Base-by-base conservation (phyloP, 2,888 invertebrate species). In the Ormyrus rosae region DNA sequence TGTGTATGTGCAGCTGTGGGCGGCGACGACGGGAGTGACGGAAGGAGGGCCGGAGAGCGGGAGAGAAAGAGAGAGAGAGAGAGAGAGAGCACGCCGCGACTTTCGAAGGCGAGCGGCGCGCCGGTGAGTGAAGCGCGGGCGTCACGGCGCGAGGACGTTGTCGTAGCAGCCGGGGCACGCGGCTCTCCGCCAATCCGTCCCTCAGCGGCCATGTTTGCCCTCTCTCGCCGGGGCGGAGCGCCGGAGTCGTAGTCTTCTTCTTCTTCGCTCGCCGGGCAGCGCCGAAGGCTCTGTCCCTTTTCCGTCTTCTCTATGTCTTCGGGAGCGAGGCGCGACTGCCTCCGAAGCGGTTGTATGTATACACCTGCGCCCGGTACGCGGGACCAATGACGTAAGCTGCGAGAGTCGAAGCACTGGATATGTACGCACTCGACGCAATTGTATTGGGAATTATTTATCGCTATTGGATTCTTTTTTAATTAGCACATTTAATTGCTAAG, bases 161-260 rank as follows among this genome's bases (percentile, higher is more conserved):
- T 85, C 86, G 87, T 73, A 87, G 88, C 91, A 84, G 86, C 92
- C 91, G 34, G 34, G 3, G 34, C 34, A 34, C 34, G 53, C 85
- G 86, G 93, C 77, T 90, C 91, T 93, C 93, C 81, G 93, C 93
- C 87, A 93, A 93, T 92, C 93, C 93, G 88, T 93, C 93, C 88
- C 93, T 93, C 84, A 93, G 91, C 86, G 93, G 90, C 93, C 93
- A 93, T 90, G 93, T 91, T 86, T 82, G 93, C 91, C 88, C 93
- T 92, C 92, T 80, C 82, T 92, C 86, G 92, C 93, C 82, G 93
- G 93, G 88, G 93, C 93, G 83, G 93, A 93, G 90, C 93, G 91
- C 85, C 92, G 92, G 9, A 61, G 48, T 34, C 67, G 34, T 55
- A 50, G 5, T 64, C 55, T 69, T 64, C 67, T 64, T 71, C 70